phyloP scores from a whole-genome alignment of 2,797 vertebrate genomes.

The Anniella stebbinsi region DNA sequence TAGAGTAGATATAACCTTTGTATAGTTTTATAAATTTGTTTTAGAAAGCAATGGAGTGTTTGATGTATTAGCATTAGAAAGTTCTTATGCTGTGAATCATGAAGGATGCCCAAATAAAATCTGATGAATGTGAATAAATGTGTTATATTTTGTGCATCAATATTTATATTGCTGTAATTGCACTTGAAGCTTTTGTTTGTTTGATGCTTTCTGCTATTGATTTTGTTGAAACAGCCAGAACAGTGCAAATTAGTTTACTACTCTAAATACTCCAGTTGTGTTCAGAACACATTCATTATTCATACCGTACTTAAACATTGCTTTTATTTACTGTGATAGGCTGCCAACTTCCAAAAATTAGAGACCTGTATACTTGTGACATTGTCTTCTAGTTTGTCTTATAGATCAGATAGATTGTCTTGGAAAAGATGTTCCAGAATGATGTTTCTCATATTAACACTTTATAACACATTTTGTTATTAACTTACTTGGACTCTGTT shows the following conservation, averaged over 20 bases:
- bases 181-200: not conserved
- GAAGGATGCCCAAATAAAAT: not conserved
- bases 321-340: not conserved
- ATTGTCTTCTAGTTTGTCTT: not conserved
- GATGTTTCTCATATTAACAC: not conserved
- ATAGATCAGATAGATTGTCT: not conserved
- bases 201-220: slow-evolving; percentile 4
- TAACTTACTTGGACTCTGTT: not conserved
- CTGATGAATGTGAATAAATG: not conserved
- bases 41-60: not conserved
- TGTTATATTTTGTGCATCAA: not conserved
- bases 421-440: not conserved
- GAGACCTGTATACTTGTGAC: not conserved
- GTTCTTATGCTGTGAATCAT: not conserved
- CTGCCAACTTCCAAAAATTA: slow-evolving; percentile 18
- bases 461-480: not conserved
- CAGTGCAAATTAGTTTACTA: slow-evolving; percentile 18
- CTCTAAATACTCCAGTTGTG: slow-evolving; percentile 13
- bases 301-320: not conserved
- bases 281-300: slow-evolving; percentile 4
- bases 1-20: not conserved
- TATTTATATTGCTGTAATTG: slow-evolving; percentile 1
- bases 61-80: not conserved
- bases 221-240: slow-evolving; percentile 24
- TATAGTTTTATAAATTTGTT: not conserved